Evolutionary conservation across 2,888 invertebrate genomes (phyloP).

Genomic region (Cheiracanthium punctorium): DNA sequence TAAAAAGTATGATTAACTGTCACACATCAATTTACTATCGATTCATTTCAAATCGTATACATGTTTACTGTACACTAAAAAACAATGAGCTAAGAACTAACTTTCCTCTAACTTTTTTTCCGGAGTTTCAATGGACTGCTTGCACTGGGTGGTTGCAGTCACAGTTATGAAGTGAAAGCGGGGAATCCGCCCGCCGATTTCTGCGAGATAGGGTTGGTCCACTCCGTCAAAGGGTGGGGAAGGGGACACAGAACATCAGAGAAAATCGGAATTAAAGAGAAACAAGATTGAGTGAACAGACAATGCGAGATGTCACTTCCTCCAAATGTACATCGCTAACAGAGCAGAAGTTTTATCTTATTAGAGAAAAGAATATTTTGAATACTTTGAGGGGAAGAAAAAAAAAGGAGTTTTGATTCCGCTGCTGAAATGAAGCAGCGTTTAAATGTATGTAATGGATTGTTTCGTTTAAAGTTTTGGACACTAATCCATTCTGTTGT

Average conservation of each 20-base stretch:
- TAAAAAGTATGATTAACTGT: background rate
- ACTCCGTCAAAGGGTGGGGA: background rate
- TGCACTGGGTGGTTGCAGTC: background rate
- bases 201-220: background rate
- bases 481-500: background rate
- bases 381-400: too few relatives aligned
- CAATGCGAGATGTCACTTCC: background rate
- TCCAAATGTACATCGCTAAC: background rate
- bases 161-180: constrained; percentile 3
- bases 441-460: background rate
- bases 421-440: background rate
- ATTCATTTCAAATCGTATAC: too few relatives aligned
- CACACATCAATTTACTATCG: too few relatives aligned
- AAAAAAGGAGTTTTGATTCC: background rate
- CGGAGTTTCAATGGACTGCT: background rate
- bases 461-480: background rate
- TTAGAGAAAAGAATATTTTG: background rate
- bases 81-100: background rate
- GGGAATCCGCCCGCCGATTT: background rate
- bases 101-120: background rate
- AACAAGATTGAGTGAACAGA: background rate
- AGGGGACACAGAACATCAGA: background rate
- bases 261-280: background rate
- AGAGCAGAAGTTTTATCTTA: background rate
- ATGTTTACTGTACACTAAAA: background rate